Base-by-base conservation (phyloP, 2,113 vertebrate genomes). In the Forbesichthys agassizii region DNA sequence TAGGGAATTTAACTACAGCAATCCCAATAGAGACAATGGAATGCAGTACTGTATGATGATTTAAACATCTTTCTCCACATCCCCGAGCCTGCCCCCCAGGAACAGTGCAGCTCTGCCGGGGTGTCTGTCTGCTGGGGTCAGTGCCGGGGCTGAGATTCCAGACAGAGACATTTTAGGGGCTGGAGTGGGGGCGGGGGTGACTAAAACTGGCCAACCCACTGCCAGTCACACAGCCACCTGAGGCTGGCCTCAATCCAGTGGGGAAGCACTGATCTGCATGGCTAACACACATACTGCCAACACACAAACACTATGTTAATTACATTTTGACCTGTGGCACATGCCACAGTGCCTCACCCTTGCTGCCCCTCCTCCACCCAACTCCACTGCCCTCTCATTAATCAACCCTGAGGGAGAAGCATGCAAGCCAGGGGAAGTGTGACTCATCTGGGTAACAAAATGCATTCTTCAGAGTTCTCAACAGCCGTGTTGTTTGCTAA, bases 401-500 rank as follows among this genome's bases (percentile, higher is more conserved):
- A 91, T 89, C 84, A 77, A 91, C 87, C 88, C 84, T 79, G 68
- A 91, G 86, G 89, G 88, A 92, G 86, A 88, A 88, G 79, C 84
- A 86, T 77, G 69, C 88, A 81, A 85, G 85, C 89, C 88, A 93
- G 88, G 92, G 92, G 92, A 93, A 93, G 90, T 90, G 89, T 93
- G 92, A 93, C 87, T 93, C 92, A 93, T 89, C 88, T 73, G 70
- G 89, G 88, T 88, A 93, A 91, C 86, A 89, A 88, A 86, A 92
- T 79, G 85, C 86, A 91, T 93, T 91, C 92, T 90, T 92, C 79
- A 74, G 86, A 90, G 90, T 89, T 87, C 89, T 90, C 89, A 61
- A 82, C 82, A 89, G 90, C 90, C 82, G 33, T 82, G 85, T 84
- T 88, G 86, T 88, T 89, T 89, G 87, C 88, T 86, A 89, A 92